A percentile compares a stretch with the other conserved stretches of the same genome.
Evolutionary conservation across 92 coral and sea anemone genomes (phyloP).

Genomic region (Porites lobata): DNA sequence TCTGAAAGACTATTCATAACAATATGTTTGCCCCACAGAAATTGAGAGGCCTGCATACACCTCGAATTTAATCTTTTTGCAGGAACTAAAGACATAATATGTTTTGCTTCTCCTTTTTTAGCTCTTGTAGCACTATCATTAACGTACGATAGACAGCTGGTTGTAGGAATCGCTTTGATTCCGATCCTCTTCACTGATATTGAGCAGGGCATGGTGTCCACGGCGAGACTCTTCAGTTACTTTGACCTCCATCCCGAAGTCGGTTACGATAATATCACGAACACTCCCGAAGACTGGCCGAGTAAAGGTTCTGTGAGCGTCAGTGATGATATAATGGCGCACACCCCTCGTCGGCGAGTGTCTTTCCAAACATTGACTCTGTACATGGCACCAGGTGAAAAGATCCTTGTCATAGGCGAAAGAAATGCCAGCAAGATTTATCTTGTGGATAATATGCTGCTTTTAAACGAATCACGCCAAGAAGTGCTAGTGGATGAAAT

Average conservation of each 20-base stretch:
- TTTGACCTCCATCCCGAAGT: conserved; percentile 49
- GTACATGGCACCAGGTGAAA: conserved; percentile 41
- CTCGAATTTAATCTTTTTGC: too few species aligned
- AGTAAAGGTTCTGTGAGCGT: conserved; percentile 32
- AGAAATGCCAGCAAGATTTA: conserved; percentile 38
- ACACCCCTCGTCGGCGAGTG: not conserved
- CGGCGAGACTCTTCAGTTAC: conserved; percentile 36
- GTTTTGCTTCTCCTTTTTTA: not conserved
- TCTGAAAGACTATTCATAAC: too few species aligned
- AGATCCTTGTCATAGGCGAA: conserved; percentile 49
- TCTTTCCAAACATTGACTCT: conserved; percentile 25
- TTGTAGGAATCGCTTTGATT: conserved; percentile 22
- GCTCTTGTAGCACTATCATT: conserved; percentile 44
- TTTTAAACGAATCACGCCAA: conserved; percentile 16
- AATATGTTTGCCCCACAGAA: too few species aligned
- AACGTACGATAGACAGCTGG: conserved; percentile 44
- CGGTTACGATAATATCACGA: conserved; percentile 57
- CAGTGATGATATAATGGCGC: conserved; percentile 1
- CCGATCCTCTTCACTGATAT: conserved; percentile 18
- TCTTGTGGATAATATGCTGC: conserved; percentile 39
- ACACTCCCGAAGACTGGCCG: conserved; percentile 66
- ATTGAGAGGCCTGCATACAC: too few species aligned
- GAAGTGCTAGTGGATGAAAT: conserved; percentile 46
- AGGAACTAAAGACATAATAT: not conserved
- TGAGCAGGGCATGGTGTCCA: conserved; percentile 37